Percentiles rank a stretch among this genome's conserved stretches.
phyloP scores from a whole-genome alignment of 1,140 invertebrate genomes.

The Vanessa atalanta region DNA sequence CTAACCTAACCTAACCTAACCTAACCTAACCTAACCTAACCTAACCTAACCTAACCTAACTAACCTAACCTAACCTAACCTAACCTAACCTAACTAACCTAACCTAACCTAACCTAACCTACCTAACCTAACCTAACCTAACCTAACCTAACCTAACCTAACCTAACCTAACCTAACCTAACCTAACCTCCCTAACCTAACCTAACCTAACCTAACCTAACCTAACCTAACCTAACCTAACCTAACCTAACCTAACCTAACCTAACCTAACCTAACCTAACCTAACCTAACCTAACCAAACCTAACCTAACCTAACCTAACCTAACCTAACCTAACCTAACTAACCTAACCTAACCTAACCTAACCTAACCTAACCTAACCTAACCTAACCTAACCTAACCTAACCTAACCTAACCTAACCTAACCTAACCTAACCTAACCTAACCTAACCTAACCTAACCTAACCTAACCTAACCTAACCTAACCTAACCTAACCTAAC shows the following conservation, averaged over 20 bases:
- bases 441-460: conserved; percentile 2
- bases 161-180: too few relatives aligned
- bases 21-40: too few relatives aligned
- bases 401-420: too few relatives aligned
- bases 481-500: too few relatives aligned
- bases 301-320: too few relatives aligned
- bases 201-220: conserved; percentile 17
- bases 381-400: neutral
- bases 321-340: conserved; percentile 14
- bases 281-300: too few relatives aligned
- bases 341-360: neutral
- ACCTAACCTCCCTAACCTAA: too few relatives aligned
- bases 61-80: neutral
- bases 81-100: too few relatives aligned
- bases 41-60: conserved; percentile 15
- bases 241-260: neutral
- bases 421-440: too few relatives aligned
- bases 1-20: too few relatives aligned
- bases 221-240: neutral
- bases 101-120: too few relatives aligned
- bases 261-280: neutral
- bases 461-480: conserved; percentile 4
- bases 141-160: too few relatives aligned
- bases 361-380: neutral
- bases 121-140: conserved; percentile 8